Evolutionary conservation across 2,888 invertebrate genomes (phyloP), one percentile per base, ranked within the genome.

Genomic region (Dryomyza anilis): DNA sequence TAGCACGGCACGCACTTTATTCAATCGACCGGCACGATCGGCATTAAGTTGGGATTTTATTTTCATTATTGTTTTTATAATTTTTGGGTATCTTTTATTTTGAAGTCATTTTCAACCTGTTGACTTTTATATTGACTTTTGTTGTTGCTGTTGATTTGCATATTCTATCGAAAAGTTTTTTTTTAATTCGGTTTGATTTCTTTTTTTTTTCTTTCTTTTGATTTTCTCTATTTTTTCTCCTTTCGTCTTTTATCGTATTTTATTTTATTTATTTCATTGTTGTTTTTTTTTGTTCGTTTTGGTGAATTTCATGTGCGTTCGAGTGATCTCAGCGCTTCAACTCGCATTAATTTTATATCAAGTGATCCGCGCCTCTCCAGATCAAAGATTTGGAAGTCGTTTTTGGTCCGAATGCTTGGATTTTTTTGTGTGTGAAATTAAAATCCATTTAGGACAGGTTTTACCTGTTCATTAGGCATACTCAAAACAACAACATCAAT

Each of bases 291-390:
- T 2, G 30, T 19, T 14, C 16, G n/a, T 27, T 2, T 50, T 50
- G 21, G 21, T 6, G 8, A n/a, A n/a, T 46, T 27, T 36, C 53
- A 30, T 30, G 55, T 55, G 55, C 33, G 29, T 25, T 19, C 29
- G 25, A 55, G 55, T 55, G 55, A 55, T 55, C 55, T 55, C 55
- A 33, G 33, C n/a, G 19, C 7, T 30, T 55, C 16, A 21, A 55
- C 7, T 16, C 36, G 33, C 23, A 33, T 21, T 21, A 33, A 33
- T n/a, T 30, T 33, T 16, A 30, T 30, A 33, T 55, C 50, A 50
- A 50, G 39, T 14, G 27, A 48, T 48, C 27, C 50, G 50, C 50
- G 27, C 27, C 50, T 25, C 55, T 33, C 36, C 21, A 30, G 29
- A 19, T 55, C 2, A 16, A 29, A 33, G 33, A 16, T 55, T 21